phyloP scores from a whole-genome alignment of 1,140 invertebrate species.

The Zaprionus capensis region DNA sequence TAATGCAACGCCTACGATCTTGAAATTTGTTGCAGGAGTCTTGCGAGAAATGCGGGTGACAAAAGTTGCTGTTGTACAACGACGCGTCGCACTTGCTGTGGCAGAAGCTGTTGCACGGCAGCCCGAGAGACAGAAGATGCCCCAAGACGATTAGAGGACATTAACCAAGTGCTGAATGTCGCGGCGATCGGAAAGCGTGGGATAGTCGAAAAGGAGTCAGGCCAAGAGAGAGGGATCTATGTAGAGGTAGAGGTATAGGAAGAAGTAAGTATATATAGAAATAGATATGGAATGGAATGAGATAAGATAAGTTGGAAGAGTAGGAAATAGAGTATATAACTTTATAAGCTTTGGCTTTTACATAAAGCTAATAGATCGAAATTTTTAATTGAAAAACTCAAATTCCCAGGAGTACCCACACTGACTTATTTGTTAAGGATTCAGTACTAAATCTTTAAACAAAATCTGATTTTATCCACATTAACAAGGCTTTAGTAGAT shows the following conservation, averaged over 20 bases:
- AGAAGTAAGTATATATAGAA: not conserved
- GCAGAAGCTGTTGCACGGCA: slow-evolving; percentile 27
- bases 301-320: too few relatives aligned
- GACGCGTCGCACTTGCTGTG: slow-evolving; percentile 13
- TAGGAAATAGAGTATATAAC: too few relatives aligned
- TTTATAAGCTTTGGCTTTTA: too few relatives aligned
- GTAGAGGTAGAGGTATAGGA: not conserved
- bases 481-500: not conserved
- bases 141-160: slow-evolving; percentile 39
- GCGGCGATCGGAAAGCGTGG: slow-evolving; percentile 18
- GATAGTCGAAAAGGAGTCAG: not conserved
- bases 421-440: too few relatives aligned
- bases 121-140: slow-evolving; percentile 27
- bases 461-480: too few relatives aligned
- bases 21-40: slow-evolving; percentile 30
- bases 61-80: slow-evolving; percentile 27
- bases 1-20: slow-evolving; percentile 50
- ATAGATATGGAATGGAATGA: too few relatives aligned
- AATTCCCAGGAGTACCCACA: not conserved
- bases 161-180: slow-evolving; percentile 25
- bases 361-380: too few relatives aligned
- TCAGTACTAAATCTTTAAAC: not conserved
- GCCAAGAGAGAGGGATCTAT: not conserved
- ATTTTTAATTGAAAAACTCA: too few relatives aligned
- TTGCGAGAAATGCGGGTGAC: slow-evolving; percentile 48